Base-by-base conservation (phyloP, 2,797 vertebrate species). In the Gephyroberyx darwinii region DNA sequence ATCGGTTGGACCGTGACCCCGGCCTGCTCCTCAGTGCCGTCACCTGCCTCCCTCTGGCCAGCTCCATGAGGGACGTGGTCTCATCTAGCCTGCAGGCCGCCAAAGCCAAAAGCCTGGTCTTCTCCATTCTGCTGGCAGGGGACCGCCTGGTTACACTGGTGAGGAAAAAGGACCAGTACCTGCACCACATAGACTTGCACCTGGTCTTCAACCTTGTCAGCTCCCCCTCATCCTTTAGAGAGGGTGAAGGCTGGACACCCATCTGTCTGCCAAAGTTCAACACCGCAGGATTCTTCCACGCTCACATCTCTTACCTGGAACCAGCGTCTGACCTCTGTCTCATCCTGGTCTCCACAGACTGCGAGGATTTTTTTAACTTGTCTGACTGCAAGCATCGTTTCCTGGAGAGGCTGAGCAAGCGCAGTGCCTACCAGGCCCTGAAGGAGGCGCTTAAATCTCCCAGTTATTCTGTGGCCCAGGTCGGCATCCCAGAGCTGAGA, bases 191-290 rank as follows among this genome's bases (percentile, higher is more conserved):
- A 85, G 98, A 99, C 89, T 94, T 99, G 83, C 97, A 99, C 82
- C 88, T 99, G 79, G 96, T 99, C 77, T 96, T 97, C 84, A 99
- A 99, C 91, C 95, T 99, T 8, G 96, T 98, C 0, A 95, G 96
- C 26, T 97, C 96, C 13, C 98, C 97, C 17, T 97, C 96, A 0
- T 96, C 96, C 30, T 99, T 99, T 85, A 93, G 96, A 0, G 96
- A 98, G 83, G 98, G 97, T 0, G 98, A 99, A 88, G 97, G 96
- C 39, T 99, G 98, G 98, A 98, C 97, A 0, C 97, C 97, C 0
- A 95, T 99, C 89, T 99, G 98, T 86, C 93, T 99, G 80, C 98
- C 97, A 57, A 98, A 99, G 86, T 99, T 99, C 90, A 99, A 98
- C 73, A 93, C 95, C 0, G 95, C 95, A 0, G 97, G 97, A 53